Evolutionary conservation across 2,797 vertebrate genomes (phyloP).

Genomic region (Spea hammondii): DNA sequence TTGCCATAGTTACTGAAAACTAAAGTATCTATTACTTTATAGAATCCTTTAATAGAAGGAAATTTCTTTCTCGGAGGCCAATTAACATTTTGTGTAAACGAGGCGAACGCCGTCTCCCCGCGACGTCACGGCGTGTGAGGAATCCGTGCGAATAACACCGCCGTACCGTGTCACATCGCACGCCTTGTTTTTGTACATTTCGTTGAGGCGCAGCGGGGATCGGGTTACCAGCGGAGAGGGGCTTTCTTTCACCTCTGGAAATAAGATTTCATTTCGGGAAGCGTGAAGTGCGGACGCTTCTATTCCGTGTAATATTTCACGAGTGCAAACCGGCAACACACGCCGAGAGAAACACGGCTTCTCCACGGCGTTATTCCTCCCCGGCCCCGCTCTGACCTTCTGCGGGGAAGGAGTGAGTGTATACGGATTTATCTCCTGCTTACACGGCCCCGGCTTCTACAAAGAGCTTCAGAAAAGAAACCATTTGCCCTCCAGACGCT

Average conservation of each 20-base stretch:
- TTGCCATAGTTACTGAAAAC: too few relatives aligned
- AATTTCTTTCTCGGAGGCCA: too few relatives aligned
- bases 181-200: background rate
- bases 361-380: constrained; percentile 10
- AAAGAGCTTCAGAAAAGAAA: background rate
- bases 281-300: background rate
- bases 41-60: too few relatives aligned
- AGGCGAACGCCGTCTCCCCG: too few relatives aligned
- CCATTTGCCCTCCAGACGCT: background rate
- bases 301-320: background rate
- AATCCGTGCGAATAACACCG: too few relatives aligned
- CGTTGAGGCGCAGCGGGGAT: background rate
- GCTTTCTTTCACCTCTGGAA: background rate
- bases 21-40: too few relatives aligned
- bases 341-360: background rate
- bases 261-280: background rate
- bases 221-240: background rate
- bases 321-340: constrained; percentile 8
- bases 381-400: background rate
- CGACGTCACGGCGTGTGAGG: too few relatives aligned
- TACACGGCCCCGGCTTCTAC: background rate
- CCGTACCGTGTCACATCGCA: too few relatives aligned
- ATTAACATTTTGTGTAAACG: too few relatives aligned
- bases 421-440: constrained; percentile 26
- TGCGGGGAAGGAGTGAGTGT: constrained; percentile 7